Percentiles rank a stretch among this genome's conserved stretches.
phyloP scores from a whole-genome alignment of 2,888 invertebrate species.

The Pseudococcus longispinus region DNA sequence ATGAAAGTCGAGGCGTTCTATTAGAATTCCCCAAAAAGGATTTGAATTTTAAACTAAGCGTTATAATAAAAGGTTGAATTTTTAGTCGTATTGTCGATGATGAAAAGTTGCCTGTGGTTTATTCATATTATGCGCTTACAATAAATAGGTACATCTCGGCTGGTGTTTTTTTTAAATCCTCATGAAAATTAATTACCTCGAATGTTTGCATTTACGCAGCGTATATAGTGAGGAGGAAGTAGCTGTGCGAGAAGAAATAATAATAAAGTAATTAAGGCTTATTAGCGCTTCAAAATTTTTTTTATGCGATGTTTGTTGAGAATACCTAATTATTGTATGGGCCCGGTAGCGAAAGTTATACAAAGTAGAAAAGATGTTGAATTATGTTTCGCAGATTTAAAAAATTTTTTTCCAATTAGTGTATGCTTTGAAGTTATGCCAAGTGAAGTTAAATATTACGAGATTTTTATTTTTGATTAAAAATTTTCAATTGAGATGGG shows the following conservation, averaged over 20 bases:
- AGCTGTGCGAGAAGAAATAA: not conserved
- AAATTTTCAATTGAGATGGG: too few species aligned
- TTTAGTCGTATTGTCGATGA: not conserved
- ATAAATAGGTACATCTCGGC: too few species aligned
- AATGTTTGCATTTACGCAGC: not conserved
- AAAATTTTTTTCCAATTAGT: not conserved
- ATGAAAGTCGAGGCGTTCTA: not conserved
- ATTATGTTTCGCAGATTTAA: not conserved
- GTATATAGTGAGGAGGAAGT: not conserved
- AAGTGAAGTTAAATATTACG: too few species aligned
- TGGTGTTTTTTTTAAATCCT: not conserved
- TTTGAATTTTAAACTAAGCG: not conserved
- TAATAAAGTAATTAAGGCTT: slow-evolving; percentile 19
- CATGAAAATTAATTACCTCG: slow-evolving; percentile 20
- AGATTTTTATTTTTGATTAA: too few species aligned
- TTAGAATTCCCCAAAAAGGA: slow-evolving; percentile 11
- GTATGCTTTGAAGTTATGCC: not conserved
- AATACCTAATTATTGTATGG: not conserved
- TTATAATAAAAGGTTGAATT: not conserved
- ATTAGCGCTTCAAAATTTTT: not conserved
- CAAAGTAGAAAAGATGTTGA: not conserved
- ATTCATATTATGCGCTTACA: not conserved
- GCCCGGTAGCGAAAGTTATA: not conserved
- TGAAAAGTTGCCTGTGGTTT: not conserved
- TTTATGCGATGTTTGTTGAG: not conserved